Base-by-base conservation (phyloP, 2,797 vertebrate genomes). In the Tragelaphus oryx region DNA sequence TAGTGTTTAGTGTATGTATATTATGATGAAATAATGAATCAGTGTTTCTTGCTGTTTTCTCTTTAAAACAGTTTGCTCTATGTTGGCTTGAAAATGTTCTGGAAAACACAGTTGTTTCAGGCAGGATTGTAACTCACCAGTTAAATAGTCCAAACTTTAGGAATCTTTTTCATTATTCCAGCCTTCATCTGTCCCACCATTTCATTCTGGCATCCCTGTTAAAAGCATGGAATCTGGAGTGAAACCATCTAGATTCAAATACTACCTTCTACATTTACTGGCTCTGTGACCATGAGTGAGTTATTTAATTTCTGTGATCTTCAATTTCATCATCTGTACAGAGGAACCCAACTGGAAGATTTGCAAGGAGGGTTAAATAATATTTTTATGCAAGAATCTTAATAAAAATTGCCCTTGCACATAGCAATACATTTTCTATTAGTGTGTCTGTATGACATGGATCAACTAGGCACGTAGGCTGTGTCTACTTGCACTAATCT, bases 271-370 rank as follows among this genome's bases (percentile, higher is more conserved):
- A 59, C 30, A 33, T 54, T 68, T 81, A 52, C 60, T 74, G 48
- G 33, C 54, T 41, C 6, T 83, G 59, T 89, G 62, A 48, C 6
- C 6, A 82, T 92, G 20, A 60, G 44, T 74, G 50, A 91, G 18
- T 94, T 65, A 78, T 71, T 88, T 78, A 65, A 79, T 57, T 44
- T 81, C 76, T 89, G 22, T 93, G 41, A 54, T 87, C 89, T 96
- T 95, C 48, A 89, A 0, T 68, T 46, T 79, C 22, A 11, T 91
- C 71, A 55, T 62, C 30, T 87, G 22, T 79, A 46, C 57, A 83
- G 83, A 83, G 52, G 82, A 74, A 75, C 30, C 44, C 8, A 81
- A 37, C 10, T 74, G 37, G 50, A n/a, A 93, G 48, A 57, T 94
- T 89, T 52, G 5, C 10, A 46, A 37, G 26, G 28, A 89, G 14